Evolutionary conservation across 92 coral and sea anemone species (phyloP).

Genomic region (Palythoa heliodiscus): DNA sequence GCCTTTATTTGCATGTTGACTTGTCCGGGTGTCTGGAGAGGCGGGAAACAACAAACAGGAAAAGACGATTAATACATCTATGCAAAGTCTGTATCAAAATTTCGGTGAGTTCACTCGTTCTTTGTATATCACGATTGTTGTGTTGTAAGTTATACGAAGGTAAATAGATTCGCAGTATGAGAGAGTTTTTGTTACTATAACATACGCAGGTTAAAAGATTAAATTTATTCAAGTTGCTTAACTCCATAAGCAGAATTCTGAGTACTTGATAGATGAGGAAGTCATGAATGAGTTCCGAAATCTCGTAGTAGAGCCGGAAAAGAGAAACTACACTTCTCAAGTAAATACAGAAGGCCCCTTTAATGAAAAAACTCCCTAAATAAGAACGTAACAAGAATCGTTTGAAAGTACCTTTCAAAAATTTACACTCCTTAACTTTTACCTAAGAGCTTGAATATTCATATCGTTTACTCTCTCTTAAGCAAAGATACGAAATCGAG

Average conservation of each 20-base stretch:
- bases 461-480: conserved; percentile 69
- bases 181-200: not conserved
- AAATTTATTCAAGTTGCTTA: conserved; percentile 23
- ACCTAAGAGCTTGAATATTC: conserved; percentile 27
- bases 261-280: conserved; percentile 38
- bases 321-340: not conserved
- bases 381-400: not conserved
- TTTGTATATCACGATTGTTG: conserved; percentile 6
- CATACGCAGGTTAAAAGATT: conserved; percentile 33
- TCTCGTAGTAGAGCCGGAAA: not conserved
- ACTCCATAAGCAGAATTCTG: conserved; percentile 32
- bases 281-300: conserved; percentile 21
- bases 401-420: not conserved
- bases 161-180: not conserved
- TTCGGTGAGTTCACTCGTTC: not conserved
- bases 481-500: conserved; percentile 92
- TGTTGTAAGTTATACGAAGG: not conserved
- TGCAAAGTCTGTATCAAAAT: conserved; percentile 24
- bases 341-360: conserved; percentile 14
- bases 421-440: conserved; percentile 22
- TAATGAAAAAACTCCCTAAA: not conserved
- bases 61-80: conserved; percentile 32
- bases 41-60: conserved; percentile 41
- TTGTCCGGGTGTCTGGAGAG: conserved; percentile 47
- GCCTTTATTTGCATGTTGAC: conserved; percentile 35